Percentiles rank a stretch among this genome's conserved stretches.
These are phyloP conservation scores for Hemicrepidius hirtus DNA, from an alignment of 2,888 invertebrate genomes.

Conservation along the genomic window DNA sequence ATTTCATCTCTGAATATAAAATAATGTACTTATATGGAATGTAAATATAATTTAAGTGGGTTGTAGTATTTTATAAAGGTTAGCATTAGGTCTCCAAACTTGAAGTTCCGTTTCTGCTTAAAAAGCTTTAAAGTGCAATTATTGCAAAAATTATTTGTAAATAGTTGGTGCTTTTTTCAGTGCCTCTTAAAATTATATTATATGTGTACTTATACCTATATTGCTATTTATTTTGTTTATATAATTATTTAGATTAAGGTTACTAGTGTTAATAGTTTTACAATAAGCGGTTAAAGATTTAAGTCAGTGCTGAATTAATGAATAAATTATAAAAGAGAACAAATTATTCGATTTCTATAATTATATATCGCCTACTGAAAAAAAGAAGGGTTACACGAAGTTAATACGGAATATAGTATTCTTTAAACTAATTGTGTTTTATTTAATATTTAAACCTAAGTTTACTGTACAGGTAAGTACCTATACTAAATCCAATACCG, in stretches of 20 bases:
- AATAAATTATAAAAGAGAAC: background rate
- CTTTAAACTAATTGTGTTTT: background rate
- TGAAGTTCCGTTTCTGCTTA: conserved; percentile 31
- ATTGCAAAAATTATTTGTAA: conserved; percentile 35
- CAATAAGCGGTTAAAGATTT: background rate
- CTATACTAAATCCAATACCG: too few relatives aligned
- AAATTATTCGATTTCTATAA: background rate
- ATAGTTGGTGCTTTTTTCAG: conserved; percentile 40
- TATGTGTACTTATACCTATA: conserved; percentile 9
- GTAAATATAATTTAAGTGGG: conserved; percentile 42
- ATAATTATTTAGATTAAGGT: conserved; percentile 24
- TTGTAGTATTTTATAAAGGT: conserved; percentile 33
- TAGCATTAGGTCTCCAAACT: conserved; percentile 24
- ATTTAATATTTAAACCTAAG: background rate
- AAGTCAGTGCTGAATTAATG: background rate
- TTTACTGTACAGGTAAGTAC: background rate
- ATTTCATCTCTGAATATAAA: background rate
- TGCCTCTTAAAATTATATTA: conserved; percentile 40
- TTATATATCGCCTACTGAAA: background rate
- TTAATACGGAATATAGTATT: conserved; percentile 15
- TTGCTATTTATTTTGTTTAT: conserved; percentile 45
- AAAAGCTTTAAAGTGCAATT: conserved; percentile 51
- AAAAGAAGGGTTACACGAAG: background rate
- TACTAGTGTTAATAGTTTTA: conserved; percentile 15
- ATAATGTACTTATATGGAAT: conserved; percentile 39